phyloP scores from a whole-genome alignment of 2,113 vertebrate genomes.

The Hydrolagus affinis region DNA sequence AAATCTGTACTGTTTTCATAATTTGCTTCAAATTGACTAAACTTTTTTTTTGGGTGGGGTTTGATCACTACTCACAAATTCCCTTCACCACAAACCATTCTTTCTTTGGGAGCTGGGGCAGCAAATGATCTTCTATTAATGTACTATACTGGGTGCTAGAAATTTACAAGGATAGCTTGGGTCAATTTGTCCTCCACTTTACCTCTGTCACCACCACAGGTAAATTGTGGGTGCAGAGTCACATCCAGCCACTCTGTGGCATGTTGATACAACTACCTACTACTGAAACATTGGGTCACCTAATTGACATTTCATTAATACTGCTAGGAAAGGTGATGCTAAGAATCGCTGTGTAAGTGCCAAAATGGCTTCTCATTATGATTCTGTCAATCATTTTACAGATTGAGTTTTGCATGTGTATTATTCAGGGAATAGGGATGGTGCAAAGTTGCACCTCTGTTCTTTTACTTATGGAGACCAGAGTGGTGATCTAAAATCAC shows the following conservation, averaged over 20 bases:
- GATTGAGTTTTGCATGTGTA: neutral
- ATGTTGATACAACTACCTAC: neutral
- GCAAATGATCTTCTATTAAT: neutral
- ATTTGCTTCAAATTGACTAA: no score
- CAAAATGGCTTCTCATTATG: constrained; percentile 6
- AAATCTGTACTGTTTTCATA: no score
- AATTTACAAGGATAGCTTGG: neutral
- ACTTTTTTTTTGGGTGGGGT: no score
- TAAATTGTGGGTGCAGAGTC: no score
- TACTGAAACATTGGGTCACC: neutral
- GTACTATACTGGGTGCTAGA: neutral
- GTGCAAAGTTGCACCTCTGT: neutral
- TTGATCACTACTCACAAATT: no score
- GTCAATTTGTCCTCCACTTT: neutral
- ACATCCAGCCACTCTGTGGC: neutral
- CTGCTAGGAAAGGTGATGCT: constrained; percentile 15
- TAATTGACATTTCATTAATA: constrained; percentile 31
- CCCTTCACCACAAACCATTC: no score
- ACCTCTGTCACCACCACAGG: no score
- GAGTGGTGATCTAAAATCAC: neutral
- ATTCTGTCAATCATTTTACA: neutral
- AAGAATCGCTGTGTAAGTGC: neutral
- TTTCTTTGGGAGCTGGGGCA: neutral
- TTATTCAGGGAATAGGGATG: neutral
- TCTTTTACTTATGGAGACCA: neutral